Percentiles rank a stretch among this genome's conserved stretches.
Conservation (phyloP, 2,113 vertebrate species). For the Athene noctua region DNA sequence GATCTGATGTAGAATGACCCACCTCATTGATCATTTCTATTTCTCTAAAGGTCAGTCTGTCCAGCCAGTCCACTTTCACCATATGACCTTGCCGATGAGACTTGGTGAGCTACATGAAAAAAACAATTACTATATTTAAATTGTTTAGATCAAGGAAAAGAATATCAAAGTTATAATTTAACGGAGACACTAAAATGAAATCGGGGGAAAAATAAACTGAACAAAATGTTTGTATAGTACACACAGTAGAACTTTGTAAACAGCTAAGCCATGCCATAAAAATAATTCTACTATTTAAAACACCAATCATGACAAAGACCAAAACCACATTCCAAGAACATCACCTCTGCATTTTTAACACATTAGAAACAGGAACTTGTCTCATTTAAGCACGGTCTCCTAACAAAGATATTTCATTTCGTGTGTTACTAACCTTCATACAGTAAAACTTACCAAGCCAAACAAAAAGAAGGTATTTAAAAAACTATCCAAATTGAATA, state of each 20-base stretch:
- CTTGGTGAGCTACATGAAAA: slow-evolving; percentile 87
- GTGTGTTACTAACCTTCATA: neutral
- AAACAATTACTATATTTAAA: neutral
- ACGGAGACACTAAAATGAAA: neutral
- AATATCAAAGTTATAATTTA: neutral
- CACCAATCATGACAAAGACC: neutral
- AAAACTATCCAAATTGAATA: neutral
- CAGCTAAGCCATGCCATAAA: neutral
- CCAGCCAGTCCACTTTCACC: slow-evolving; percentile 99
- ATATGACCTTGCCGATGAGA: slow-evolving; percentile 98
- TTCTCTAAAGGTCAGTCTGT: slow-evolving; percentile 96
- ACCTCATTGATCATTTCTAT: slow-evolving; percentile 99
- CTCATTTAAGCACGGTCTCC: neutral
- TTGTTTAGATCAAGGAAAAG: neutral
- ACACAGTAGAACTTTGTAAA: neutral
- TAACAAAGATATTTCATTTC: neutral
- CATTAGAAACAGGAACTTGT: accelerated
- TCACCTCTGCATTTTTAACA: neutral
- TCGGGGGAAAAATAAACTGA: neutral
- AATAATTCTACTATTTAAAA: neutral
- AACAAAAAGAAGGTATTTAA: neutral
- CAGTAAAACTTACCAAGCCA: neutral
- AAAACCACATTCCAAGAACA: neutral
- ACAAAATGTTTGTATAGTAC: neutral
- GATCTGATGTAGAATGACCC: neutral